Base-by-base conservation (phyloP, 92 coral and sea anemone species). In the Chrysogorgia sp. region DNA sequence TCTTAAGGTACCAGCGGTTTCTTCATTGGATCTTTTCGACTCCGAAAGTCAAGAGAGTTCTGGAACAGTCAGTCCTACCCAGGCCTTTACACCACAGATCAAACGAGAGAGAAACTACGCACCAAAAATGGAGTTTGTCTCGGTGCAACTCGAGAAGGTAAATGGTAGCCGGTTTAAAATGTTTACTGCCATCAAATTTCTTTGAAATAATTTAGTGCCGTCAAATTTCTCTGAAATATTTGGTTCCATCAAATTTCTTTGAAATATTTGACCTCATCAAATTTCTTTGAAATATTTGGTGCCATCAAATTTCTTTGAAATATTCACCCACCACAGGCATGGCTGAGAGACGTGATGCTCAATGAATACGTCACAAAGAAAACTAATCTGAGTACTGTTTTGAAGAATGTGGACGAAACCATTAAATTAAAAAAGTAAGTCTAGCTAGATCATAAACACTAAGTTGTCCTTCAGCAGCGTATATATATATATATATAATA, bases 121-220 rank as follows among this genome's bases (percentile, higher is more conserved):
- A 63, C 89, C 92, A 0, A 96, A 89, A 55, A 90, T 87, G 43
- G 94, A 87, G 40, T 94, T 94, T 58, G 97, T 94, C 19, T 94
- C 98, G 0, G 91, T 89, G 1, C 98, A 94, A 56, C 85, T 94
- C 8, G 98, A 94, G 58, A 94, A 94, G 98, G 98, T 94, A 47
- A 40, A 6, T 29, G 7, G 5, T 37, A 4, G 12, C 5, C 12
- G 43, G 10, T n/a, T n/a, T n/a, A n/a, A n/a, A n/a, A n/a, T n/a
- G n/a, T n/a, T n/a, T n/a, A n/a, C n/a, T n/a, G n/a, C n/a, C n/a
- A n/a, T n/a, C n/a, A n/a, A n/a, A n/a, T n/a, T n/a, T n/a, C n/a
- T n/a, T n/a, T n/a, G n/a, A n/a, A n/a, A n/a, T n/a, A n/a, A n/a
- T n/a, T n/a, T n/a, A n/a, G n/a, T n/a, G n/a, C n/a, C n/a, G n/a